Conservation (phyloP, 2,888 invertebrate species). For the Punctoribates punctum region DNA sequence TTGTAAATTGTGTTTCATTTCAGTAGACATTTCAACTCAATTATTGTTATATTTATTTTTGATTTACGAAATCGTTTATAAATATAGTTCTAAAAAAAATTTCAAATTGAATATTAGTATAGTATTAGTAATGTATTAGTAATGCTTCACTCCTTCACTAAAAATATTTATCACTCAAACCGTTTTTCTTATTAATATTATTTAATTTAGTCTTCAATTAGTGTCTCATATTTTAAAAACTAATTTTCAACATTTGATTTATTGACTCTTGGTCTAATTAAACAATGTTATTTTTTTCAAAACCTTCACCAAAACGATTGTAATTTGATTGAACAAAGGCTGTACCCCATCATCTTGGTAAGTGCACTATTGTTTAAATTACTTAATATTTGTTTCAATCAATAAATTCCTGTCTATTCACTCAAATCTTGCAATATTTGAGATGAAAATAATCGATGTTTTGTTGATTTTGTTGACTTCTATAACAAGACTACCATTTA, state of each 20-base stretch:
- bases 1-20: no score
- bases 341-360: conserved; percentile 72
- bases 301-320: not conserved
- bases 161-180: no score
- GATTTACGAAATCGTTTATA: no score
- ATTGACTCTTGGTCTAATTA: not conserved
- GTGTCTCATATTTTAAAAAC: no score
- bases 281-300: not conserved
- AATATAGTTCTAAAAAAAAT: no score
- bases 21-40: no score
- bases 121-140: no score
- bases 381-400: not conserved
- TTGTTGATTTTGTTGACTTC: not conserved
- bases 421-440: not conserved
- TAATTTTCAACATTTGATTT: not conserved
- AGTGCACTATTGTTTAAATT: not conserved
- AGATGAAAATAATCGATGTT: not conserved
- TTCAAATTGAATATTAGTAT: no score
- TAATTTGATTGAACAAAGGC: conserved; percentile 54
- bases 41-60: no score
- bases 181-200: no score
- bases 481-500: not conserved
- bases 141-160: no score
- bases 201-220: no score
- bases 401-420: not conserved